Conservation (phyloP, 2,888 invertebrate genomes). For the Parasteatoda lunata region DNA sequence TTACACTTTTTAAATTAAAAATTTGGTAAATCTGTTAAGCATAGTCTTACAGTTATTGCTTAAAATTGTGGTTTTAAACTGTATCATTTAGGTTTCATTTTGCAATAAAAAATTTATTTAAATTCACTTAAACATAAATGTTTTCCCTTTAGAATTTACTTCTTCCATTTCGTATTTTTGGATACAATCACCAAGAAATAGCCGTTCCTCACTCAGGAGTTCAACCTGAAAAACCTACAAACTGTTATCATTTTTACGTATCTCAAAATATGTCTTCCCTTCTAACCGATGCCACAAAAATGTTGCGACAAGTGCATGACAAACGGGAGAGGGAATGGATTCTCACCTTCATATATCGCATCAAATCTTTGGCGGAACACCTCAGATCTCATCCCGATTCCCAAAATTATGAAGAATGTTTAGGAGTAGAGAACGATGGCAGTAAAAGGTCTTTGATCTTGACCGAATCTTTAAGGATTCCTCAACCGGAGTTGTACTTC, state of each 20-base stretch:
- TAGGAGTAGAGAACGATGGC: constrained; percentile 14
- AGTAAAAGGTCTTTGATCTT: not conserved
- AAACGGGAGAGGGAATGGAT: constrained; percentile 58
- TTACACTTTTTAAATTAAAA: no score
- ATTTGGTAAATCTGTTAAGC: no score
- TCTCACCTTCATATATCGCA: constrained; percentile 57
- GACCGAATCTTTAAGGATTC: constrained; percentile 2
- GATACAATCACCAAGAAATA: not conserved
- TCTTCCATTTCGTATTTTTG: constrained; percentile 2
- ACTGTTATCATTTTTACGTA: constrained; percentile 53
- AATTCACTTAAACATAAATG: not conserved
- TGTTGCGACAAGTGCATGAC: constrained; percentile 51
- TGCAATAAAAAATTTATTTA: not conserved
- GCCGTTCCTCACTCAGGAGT: not conserved
- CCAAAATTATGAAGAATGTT: constrained; percentile 36
- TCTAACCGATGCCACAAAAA: constrained; percentile 54
- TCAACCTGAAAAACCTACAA: constrained; percentile 27
- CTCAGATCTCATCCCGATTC: constrained; percentile 40
- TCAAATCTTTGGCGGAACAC: constrained; percentile 51
- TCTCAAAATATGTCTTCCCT: constrained; percentile 60
- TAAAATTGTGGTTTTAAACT: no score
- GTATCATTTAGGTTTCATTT: not conserved
- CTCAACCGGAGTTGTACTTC: constrained; percentile 54
- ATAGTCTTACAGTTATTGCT: no score
- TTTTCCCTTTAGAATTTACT: constrained; percentile 20